Conservation (phyloP, 2,888 invertebrate genomes). For the Peribatodes rhomboidaria region DNA sequence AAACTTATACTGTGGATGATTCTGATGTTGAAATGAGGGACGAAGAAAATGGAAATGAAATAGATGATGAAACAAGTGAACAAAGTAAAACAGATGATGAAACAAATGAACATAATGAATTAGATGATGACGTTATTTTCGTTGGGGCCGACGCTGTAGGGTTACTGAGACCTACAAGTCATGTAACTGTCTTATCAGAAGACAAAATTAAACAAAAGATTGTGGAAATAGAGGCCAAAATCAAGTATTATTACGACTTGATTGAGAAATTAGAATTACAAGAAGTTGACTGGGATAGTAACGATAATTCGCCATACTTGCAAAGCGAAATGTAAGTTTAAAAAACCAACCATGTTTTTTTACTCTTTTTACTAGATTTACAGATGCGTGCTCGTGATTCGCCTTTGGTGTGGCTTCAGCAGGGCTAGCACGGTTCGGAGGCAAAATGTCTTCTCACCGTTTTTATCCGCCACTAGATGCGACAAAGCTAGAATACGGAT, state of each 20-base stretch:
- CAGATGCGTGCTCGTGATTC: too few species aligned
- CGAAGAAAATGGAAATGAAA: constrained; percentile 16
- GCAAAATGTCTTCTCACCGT: too few species aligned
- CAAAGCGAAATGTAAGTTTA: constrained; percentile 35
- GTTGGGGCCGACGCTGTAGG: too few species aligned
- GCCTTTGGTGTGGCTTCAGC: too few species aligned
- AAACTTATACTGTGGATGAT: background rate
- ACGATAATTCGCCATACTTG: constrained; percentile 30
- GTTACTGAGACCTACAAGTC: too few species aligned
- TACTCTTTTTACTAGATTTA: background rate
- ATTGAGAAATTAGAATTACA: constrained; percentile 29
- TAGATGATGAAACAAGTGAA: constrained; percentile 1
- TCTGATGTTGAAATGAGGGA: background rate
- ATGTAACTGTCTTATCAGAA: background rate
- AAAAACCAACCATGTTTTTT: background rate
- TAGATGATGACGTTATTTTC: constrained; percentile 29
- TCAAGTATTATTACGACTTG: background rate
- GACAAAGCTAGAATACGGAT: too few species aligned
- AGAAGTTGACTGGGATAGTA: constrained; percentile 31
- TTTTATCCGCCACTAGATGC: too few species aligned
- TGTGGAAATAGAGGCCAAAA: constrained; percentile 8
- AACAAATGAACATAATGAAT: background rate
- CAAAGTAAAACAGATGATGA: constrained; percentile 17
- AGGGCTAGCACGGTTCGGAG: too few species aligned
- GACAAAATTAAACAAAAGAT: constrained; percentile 4